These are phyloP conservation scores for Numenius arquata DNA, from an alignment of 2,113 vertebrate genomes.

Conservation along the genomic window DNA sequence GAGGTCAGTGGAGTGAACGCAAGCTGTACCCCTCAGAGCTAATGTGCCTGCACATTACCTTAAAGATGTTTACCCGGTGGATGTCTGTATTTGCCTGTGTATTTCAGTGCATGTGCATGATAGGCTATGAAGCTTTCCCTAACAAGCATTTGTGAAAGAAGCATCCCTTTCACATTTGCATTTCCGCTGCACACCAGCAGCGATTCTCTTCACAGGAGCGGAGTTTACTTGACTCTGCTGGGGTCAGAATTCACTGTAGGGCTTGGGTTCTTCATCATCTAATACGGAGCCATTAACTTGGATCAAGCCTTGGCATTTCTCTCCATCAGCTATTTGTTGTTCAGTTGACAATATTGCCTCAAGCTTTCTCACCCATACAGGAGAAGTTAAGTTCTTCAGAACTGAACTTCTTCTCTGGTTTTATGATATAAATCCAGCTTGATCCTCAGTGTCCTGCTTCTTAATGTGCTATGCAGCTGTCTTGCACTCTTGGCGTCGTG, in stretches of 20 bases:
- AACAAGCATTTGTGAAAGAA: neutral
- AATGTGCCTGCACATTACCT: neutral
- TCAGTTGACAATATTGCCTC: neutral
- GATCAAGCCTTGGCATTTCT: neutral
- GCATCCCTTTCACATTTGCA: neutral
- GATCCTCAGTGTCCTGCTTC: neutral
- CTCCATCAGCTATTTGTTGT: neutral
- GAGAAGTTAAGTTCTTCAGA: neutral
- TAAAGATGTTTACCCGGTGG: neutral
- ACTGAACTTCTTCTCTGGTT: neutral
- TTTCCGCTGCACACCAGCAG: neutral
- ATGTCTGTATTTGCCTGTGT: neutral
- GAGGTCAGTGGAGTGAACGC: slow-evolving; percentile 13
- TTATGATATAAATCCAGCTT: neutral
- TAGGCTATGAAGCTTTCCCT: neutral
- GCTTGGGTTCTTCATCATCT: neutral
- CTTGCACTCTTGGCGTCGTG: neutral
- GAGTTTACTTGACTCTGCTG: neutral
- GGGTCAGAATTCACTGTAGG: neutral
- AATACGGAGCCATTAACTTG: neutral
- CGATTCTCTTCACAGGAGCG: neutral
- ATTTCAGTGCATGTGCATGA: neutral
- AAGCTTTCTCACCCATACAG: neutral
- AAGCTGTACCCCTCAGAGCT: neutral
- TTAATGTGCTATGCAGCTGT: neutral